Conservation (phyloP, 2,888 invertebrate species). For the Coleophora deauratella region DNA sequence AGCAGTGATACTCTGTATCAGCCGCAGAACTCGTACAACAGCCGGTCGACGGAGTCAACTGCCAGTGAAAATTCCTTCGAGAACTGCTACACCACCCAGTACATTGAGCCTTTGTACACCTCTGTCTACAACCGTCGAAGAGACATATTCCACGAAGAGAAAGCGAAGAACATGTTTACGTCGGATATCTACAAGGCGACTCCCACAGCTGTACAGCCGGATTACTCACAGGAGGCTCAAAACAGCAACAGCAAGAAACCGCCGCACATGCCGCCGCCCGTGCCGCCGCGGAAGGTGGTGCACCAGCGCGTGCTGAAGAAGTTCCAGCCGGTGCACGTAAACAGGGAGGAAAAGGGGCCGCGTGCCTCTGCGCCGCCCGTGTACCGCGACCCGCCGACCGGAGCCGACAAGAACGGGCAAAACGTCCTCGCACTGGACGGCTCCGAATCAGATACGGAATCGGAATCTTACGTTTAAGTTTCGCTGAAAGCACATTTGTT, state of each 20-base stretch:
- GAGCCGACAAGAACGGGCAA: constrained; percentile 44
- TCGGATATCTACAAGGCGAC: constrained; percentile 69
- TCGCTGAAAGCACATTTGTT: constrained; percentile 10
- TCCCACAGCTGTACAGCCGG: constrained; percentile 61
- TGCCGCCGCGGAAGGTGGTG: constrained; percentile 72
- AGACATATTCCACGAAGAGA: constrained; percentile 61
- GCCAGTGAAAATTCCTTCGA: constrained; percentile 64
- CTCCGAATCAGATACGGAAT: constrained; percentile 68
- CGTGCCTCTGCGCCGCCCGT: constrained; percentile 62
- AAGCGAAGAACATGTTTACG: constrained; percentile 48
- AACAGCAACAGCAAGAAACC: constrained; percentile 50
- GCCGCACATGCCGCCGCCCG: constrained; percentile 74
- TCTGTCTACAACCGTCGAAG: constrained; percentile 59
- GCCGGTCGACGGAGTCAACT: constrained; percentile 61
- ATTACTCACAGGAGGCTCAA: constrained; percentile 46
- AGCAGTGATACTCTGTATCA: constrained; percentile 66
- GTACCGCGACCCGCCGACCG: constrained; percentile 58
- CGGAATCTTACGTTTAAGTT: constrained; percentile 63
- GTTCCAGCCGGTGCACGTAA: constrained; percentile 78
- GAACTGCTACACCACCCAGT: constrained; percentile 60
- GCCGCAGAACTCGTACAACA: constrained; percentile 57
- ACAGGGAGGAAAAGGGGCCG: constrained; percentile 68
- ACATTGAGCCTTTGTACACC: constrained; percentile 62
- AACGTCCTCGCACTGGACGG: constrained; percentile 57
- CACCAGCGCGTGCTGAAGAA: constrained; percentile 73